Base-by-base conservation (phyloP, 2,888 invertebrate species). In the Drosophila birchii region DNA sequence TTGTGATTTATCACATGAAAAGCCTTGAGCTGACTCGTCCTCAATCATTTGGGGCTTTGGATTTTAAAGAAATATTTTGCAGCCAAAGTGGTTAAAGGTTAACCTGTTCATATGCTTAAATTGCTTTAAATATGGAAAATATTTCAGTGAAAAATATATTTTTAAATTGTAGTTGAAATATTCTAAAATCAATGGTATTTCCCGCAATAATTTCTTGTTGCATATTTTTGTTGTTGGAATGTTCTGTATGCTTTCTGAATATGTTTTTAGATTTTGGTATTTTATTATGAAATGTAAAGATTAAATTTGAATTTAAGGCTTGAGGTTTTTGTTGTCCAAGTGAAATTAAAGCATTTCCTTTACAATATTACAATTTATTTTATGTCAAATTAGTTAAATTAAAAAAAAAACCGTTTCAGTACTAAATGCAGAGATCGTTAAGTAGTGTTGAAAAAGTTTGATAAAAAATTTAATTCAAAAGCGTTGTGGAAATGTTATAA, bases 21-120 rank as follows among this genome's bases (percentile, higher is more conserved):
- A 47, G 45, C 68, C 67, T 47, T 68, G 54, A 68, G 68, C 38
- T 67, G 54, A 39, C 32, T 67, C 45, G 38, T 26, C 43, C 39
- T 47, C 67, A 47, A 68, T 64, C 63, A 39, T 68, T 55, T 12
- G 55, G 14, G 20, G 14, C 44, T 44, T 16, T 8, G 23, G 20
- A 41, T 39, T 55, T 32, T 32, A 63, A 61, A 23, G 29, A 14
- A 41, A 38, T 16, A 55, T 26, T 26, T 20, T 8, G 20, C 12
- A 1, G 6, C 5, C 18, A 18, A 32, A 47, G 18, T 12, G 49
- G 49, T 18, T 34, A 20, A 20, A 51, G 20, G 16, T 4, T 51
- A 20, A 34, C 34, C 51, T 51, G 51, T 20, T 34, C 34, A 1
- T 4, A 32, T 34, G 20, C 18, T 51, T 5, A 20, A 51, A 2